A percentile compares a stretch with the other conserved stretches of the same genome.
Evolutionary conservation across 2,797 vertebrate genomes (phyloP).

Genomic region (Enteromius anoplus): DNA sequence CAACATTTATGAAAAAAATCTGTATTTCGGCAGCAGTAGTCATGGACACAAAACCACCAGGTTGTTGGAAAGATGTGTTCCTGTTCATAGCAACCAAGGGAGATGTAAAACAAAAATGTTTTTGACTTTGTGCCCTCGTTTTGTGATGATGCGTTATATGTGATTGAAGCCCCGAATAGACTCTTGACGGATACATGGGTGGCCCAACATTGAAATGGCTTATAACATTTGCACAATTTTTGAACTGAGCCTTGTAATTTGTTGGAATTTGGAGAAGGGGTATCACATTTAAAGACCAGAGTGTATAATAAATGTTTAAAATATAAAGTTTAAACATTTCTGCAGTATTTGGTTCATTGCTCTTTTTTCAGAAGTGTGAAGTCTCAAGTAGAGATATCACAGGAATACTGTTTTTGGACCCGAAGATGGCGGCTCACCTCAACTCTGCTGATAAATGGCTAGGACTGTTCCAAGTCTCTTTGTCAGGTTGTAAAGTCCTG

Average conservation of each 20-base stretch:
- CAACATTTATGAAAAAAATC: conserved; percentile 5
- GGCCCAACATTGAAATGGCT: conserved; percentile 49
- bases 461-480: conserved; percentile 41
- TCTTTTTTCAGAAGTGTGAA: conserved; percentile 52
- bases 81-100: conserved; percentile 43
- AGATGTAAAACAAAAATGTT: conserved; percentile 48
- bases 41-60: conserved; percentile 43
- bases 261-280: conserved; percentile 40
- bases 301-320: conserved; percentile 52
- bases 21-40: conserved; percentile 19
- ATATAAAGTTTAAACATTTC: conserved; percentile 49
- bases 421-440: conserved; percentile 48
- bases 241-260: conserved; percentile 48
- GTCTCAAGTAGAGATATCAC: conserved; percentile 47
- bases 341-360: conserved; percentile 37
- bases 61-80: conserved; percentile 43
- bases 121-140: conserved; percentile 33
- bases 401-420: conserved; percentile 57
- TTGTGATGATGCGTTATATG: conserved; percentile 47
- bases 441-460: conserved; percentile 57
- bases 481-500: conserved; percentile 39
- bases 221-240: conserved; percentile 59
- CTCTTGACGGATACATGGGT: conserved; percentile 51
- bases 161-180: conserved; percentile 44
- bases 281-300: conserved; percentile 53